phyloP scores from a whole-genome alignment of 2,888 invertebrate species.

The Drosophila mulleri region DNA sequence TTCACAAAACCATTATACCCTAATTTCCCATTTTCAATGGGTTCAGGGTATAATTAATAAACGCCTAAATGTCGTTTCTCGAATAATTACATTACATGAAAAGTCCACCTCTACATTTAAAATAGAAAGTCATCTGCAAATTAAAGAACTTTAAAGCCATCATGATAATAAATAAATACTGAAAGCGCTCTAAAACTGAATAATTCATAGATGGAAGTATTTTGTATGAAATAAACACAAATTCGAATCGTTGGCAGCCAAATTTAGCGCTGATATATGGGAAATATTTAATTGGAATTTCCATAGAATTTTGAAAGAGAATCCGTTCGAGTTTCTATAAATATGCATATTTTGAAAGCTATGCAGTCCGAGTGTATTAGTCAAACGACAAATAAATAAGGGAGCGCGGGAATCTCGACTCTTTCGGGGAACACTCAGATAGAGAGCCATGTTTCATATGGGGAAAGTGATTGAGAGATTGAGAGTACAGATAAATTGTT shows the following conservation, averaged over 20 bases:
- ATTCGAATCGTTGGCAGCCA: constrained; percentile 29
- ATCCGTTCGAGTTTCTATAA: constrained; percentile 24
- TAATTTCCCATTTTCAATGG: too few species aligned
- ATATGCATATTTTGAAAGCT: constrained; percentile 7
- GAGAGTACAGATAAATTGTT: constrained; percentile 28
- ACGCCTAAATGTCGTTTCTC: neutral
- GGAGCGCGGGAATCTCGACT: neutral
- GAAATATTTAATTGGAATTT: constrained; percentile 39
- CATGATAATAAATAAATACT: neutral
- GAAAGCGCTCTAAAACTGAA: neutral
- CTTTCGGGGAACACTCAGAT: neutral
- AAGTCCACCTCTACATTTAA: neutral
- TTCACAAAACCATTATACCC: too few species aligned
- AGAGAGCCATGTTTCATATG: neutral
- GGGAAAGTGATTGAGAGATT: constrained; percentile 16
- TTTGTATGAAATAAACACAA: constrained; percentile 19
- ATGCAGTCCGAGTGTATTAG: constrained; percentile 28
- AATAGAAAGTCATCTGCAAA: neutral
- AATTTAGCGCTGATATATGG: constrained; percentile 27
- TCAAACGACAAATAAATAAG: neutral
- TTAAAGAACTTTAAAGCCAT: too few species aligned
- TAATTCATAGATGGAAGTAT: constrained; percentile 17
- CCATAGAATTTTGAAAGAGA: constrained; percentile 17
- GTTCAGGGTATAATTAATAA: too few species aligned
- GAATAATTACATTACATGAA: too few species aligned